Conservation (phyloP, 2,113 vertebrate species). For the Gambusia affinis region DNA sequence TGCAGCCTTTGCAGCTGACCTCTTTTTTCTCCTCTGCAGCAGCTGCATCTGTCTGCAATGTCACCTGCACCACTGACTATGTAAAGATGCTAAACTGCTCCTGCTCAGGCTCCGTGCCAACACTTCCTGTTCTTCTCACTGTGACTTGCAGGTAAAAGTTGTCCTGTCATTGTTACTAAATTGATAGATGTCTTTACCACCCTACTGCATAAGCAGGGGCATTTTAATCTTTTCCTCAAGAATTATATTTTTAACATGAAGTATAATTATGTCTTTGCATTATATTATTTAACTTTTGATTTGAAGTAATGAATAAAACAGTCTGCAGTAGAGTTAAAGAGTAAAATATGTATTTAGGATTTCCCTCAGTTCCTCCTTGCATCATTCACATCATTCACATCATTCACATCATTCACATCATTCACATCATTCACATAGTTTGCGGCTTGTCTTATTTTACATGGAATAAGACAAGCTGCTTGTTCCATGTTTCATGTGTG, state of each 20-base stretch:
- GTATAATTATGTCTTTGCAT: neutral
- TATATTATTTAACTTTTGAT: neutral
- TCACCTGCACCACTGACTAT: constrained; percentile 69
- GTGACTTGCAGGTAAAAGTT: constrained; percentile 60
- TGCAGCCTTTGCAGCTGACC: neutral
- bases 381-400: no score
- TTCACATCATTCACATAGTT: neutral
- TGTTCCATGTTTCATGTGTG: no score
- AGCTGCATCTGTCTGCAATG: constrained; percentile 44
- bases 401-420: no score
- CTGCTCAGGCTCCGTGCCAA: constrained; percentile 36
- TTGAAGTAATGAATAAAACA: neutral
- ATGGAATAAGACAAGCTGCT: neutral
- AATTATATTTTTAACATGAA: no score
- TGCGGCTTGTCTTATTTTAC: no score
- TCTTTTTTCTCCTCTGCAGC: constrained; percentile 4
- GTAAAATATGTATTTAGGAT: neutral
- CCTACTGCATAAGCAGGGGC: no score
- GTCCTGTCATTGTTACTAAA: neutral
- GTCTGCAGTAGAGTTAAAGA: neutral
- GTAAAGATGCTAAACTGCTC: constrained; percentile 51
- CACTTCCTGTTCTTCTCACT: constrained; percentile 3
- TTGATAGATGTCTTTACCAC: neutral
- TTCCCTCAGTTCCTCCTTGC: neutral
- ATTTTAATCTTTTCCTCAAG: no score